phyloP scores from a whole-genome alignment of 2,797 vertebrate species.

The Catamblyrhynchus diadema region DNA sequence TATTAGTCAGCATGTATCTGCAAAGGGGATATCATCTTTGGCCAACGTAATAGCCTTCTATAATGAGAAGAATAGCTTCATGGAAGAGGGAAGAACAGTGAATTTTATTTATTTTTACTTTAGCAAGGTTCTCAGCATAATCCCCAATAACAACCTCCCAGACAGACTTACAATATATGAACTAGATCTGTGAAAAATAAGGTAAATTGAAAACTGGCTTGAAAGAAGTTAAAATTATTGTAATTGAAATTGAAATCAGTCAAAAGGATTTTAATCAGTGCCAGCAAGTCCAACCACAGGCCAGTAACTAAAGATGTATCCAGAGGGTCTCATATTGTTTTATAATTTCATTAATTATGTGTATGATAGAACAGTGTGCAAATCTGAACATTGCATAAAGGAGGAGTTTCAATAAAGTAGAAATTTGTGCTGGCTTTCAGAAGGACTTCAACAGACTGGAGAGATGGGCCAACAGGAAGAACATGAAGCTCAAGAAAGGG shows the following conservation, averaged over 20 bases:
- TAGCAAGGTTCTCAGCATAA: not conserved
- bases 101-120: not conserved
- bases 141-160: not conserved
- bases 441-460: not conserved
- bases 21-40: not conserved
- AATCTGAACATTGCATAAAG: not conserved
- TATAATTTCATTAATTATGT: not conserved
- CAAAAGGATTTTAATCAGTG: not conserved
- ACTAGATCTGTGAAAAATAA: not conserved
- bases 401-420: not conserved
- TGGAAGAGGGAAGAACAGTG: not conserved
- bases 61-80: not conserved
- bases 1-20: not conserved
- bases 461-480: not conserved
- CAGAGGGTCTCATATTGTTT: not conserved
- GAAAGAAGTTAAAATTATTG: no score
- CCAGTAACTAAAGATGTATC: not conserved
- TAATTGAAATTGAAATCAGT: not conserved
- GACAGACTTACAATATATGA: not conserved
- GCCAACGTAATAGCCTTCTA: not conserved
- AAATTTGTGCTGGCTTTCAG: not conserved
- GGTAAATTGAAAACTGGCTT: not conserved
- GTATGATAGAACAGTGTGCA: not conserved
- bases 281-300: not conserved
- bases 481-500: not conserved